These are phyloP conservation scores for chimpanzee (Pan troglodytes) DNA, from an alignment of 2,113 vertebrate species.

Conservation along the genomic window NHGRI_mPanTro3-v2.1_pri NC_072402.2:143777501-143778000, in stretches of 20 bases:
- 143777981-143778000: background rate
- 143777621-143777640: background rate
- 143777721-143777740: background rate
- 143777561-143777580: too few relatives aligned
- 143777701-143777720: background rate
- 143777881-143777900: background rate
- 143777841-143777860: background rate
- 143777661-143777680: background rate
- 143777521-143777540: too few relatives aligned
- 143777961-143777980: background rate
- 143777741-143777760: background rate
- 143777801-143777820: background rate
- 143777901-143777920: conserved; percentile 31
- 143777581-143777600: too few relatives aligned
- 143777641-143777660: background rate
- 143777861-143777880: background rate
- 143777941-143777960: background rate
- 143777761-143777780: background rate
- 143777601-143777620: background rate
- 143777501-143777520: too few relatives aligned
- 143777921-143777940: background rate
- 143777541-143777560: too few relatives aligned
- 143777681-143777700: background rate
- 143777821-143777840: background rate
- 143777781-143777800: background rate